Evolutionary conservation across 2,888 invertebrate genomes (phyloP).

Genomic region (Hypomecis punctinalis): DNA sequence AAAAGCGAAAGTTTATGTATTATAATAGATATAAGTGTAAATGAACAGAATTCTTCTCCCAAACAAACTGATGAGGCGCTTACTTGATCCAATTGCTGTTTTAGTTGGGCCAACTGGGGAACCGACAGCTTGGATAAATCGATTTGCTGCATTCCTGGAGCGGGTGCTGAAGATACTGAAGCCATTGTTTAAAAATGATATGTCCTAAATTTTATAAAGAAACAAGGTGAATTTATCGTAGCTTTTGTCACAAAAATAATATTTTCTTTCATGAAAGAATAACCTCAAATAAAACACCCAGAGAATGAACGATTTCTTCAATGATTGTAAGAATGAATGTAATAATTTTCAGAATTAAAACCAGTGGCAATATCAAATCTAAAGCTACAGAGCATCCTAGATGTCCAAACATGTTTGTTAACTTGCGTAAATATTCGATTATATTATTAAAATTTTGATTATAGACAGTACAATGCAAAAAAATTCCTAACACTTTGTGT

Average conservation of each 20-base stretch:
- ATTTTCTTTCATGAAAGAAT: too few relatives aligned
- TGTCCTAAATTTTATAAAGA: background rate
- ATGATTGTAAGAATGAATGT: too few relatives aligned
- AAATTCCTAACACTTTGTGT: too few relatives aligned
- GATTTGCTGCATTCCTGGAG: constrained; percentile 89
- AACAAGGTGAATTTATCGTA: background rate
- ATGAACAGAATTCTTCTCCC: background rate
- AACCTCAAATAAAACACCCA: background rate
- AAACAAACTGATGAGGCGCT: constrained; percentile 27
- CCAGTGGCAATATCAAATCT: too few relatives aligned
- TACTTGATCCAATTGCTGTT: constrained; percentile 95
- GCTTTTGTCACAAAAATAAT: background rate
- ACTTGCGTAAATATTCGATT: too few relatives aligned
- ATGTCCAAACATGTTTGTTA: too few relatives aligned
- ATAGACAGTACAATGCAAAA: too few relatives aligned
- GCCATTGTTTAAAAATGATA: constrained; percentile 78
- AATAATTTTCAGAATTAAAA: too few relatives aligned
- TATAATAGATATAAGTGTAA: background rate
- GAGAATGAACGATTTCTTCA: too few relatives aligned
- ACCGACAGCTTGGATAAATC: constrained; percentile 92
- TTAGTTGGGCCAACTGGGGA: constrained; percentile 92
- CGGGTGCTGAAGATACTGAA: constrained; percentile 85
- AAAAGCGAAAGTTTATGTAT: constrained; percentile 45
- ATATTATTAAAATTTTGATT: too few relatives aligned
- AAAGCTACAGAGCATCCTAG: too few relatives aligned